These are phyloP conservation scores for Prunella strophiata DNA, from an alignment of 2,797 vertebrate genomes.

Conservation along the genomic window DNA sequence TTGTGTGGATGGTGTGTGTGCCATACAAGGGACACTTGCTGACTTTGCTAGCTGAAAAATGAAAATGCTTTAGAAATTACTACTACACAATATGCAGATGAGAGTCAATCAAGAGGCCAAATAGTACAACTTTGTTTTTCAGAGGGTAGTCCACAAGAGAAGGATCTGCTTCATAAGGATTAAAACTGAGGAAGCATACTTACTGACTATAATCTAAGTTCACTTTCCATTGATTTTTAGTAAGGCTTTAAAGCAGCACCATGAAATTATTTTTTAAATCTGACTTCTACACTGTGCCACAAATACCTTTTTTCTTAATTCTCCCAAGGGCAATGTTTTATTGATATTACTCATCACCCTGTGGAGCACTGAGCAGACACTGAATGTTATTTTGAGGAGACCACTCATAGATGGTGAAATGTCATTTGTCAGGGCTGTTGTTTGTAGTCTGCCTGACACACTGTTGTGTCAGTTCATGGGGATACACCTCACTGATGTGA, in stretches of 20 bases:
- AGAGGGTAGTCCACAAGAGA: not conserved
- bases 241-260: not conserved
- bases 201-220: not conserved
- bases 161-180: not conserved
- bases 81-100: not conserved
- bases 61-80: not conserved
- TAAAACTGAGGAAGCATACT: not conserved
- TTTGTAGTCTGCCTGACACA: not conserved
- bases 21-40: not conserved
- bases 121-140: not conserved
- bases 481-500: not conserved
- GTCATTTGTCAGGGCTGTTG: not conserved
- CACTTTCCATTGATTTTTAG: not conserved
- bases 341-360: not conserved
- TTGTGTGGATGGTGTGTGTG: not conserved
- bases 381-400: slow-evolving; percentile 1
- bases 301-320: not conserved
- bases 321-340: not conserved
- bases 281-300: not conserved
- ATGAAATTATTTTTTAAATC: not conserved
- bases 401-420: slow-evolving; percentile 1
- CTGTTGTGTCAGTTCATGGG: not conserved
- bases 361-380: not conserved
- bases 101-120: not conserved
- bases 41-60: not conserved